Base-by-base conservation (phyloP, 2,888 invertebrate species). In the Nomada fucata region DNA sequence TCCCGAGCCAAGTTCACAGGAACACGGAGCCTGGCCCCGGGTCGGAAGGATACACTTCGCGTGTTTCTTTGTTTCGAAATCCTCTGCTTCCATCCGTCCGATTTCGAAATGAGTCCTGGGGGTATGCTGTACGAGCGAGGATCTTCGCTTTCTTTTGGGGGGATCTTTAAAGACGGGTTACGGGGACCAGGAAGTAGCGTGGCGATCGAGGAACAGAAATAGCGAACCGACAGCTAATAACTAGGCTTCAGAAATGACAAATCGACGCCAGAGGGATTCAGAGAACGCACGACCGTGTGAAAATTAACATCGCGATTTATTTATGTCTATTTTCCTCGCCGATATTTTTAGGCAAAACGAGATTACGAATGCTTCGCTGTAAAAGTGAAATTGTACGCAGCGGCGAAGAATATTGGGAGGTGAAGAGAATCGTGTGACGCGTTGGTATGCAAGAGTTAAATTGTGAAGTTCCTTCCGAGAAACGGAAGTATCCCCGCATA, bases 1-100 rank as follows among this genome's bases (percentile, higher is more conserved):
- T 69, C 70, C 72, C 79, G 63, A 73, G 79, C 65, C 82, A 82
- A 77, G 79, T 84, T 86, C 76, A 79, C 83, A 75, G 74, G 80
- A 80, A 86, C 68, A 44, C 23, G 60, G 50, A 64, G 77, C 42
- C 64, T 18, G 53, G 64, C 60, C 76, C 59, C 63, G 42, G 64
- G 15, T 67, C 29, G 57, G 65, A 63, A 70, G 73, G 72, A 72
- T 61, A 13, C n/a, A 4, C 18, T 26, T 73, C 70, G 55, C 67
- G 50, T 59, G 67, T 68, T 68, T 77, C 77, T 75, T 83, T 70
- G 73, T 78, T 80, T 50, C 69, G 4, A 71, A 59, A 68, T 72
- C 76, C 55, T 53, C 65, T 59, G 42, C 26, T 50, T 44, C 52
- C 7, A 42, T 13, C 36, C 53, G 20, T 42, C 53, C 11, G 44